phyloP scores from a whole-genome alignment of 2,113 vertebrate species.

The Nematolebias whitei region DNA sequence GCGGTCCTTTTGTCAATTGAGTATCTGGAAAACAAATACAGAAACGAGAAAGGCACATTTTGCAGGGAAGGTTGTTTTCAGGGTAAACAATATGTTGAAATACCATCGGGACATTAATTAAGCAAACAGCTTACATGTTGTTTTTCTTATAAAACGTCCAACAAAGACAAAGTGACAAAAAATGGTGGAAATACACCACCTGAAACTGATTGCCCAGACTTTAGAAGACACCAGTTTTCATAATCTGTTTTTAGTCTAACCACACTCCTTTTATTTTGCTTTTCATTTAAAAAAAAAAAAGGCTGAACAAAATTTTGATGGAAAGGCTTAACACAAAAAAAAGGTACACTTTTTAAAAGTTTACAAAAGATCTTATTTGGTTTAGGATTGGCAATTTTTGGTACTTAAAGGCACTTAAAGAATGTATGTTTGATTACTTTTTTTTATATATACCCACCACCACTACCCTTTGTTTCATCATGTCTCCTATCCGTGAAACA shows the following conservation, averaged over 20 bases:
- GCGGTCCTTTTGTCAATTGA: conserved; percentile 77
- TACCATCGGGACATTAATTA: conserved; percentile 63
- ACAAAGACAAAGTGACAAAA: conserved; percentile 47
- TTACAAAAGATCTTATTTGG: too few species aligned
- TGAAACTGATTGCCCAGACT: conserved; percentile 5
- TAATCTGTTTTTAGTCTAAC: conserved; percentile 10
- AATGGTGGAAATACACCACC: conserved; percentile 19
- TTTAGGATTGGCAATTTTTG: too few species aligned
- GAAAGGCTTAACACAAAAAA: too few species aligned
- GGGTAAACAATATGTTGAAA: conserved; percentile 45
- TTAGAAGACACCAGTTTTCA: not conserved
- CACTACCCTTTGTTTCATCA: too few species aligned
- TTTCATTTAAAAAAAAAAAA: too few species aligned
- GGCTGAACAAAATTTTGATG: too few species aligned
- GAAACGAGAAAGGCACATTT: conserved; percentile 44
- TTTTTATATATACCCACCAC: too few species aligned
- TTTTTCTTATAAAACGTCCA: conserved; percentile 53
- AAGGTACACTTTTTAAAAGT: too few species aligned
- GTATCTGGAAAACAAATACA: conserved; percentile 81
- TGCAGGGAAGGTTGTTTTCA: conserved; percentile 54
- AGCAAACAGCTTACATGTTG: conserved; percentile 55
- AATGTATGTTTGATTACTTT: too few species aligned
- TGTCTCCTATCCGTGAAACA: too few species aligned
- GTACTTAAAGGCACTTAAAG: too few species aligned
- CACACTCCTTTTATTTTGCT: not conserved